Percentiles rank a stretch among this genome's conserved stretches.
Conservation (phyloP, 2,888 invertebrate species). For the Polymixis lichenea region DNA sequence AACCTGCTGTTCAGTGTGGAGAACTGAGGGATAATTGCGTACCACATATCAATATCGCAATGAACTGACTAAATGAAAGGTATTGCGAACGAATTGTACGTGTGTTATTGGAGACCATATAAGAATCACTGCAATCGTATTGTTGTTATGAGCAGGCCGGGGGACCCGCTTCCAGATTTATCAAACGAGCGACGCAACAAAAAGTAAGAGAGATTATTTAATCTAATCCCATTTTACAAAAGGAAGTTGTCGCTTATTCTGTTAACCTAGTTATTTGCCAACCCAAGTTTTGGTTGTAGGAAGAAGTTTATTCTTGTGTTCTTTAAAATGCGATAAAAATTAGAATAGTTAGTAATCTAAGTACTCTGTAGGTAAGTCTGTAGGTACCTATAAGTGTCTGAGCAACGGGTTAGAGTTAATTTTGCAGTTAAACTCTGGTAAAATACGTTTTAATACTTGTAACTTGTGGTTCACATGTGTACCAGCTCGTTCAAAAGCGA, state of each 20-base stretch:
- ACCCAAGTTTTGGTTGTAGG: slow-evolving; percentile 10
- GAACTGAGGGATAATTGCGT: not conserved
- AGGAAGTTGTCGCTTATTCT: slow-evolving; percentile 38
- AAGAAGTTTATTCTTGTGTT: slow-evolving; percentile 1
- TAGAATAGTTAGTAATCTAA: no score
- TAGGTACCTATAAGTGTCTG: no score
- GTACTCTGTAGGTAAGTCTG: no score
- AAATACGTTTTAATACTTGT: no score
- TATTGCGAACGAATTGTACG: no score
- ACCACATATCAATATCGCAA: no score
- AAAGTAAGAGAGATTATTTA: slow-evolving; percentile 30
- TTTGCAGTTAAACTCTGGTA: no score
- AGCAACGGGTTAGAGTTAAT: no score
- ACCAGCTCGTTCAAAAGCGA: no score
- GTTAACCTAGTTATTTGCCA: slow-evolving; percentile 24
- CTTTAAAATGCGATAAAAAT: not conserved
- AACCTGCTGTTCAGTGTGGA: not conserved
- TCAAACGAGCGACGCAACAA: not conserved
- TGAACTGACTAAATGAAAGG: no score
- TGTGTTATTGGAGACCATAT: not conserved
- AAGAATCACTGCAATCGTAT: not conserved
- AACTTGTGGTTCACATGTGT: no score
- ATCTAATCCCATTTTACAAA: slow-evolving; percentile 23
- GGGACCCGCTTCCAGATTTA: slow-evolving; percentile 12
- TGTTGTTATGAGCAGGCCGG: not conserved